Conservation (phyloP, 2,113 vertebrate genomes). For the Regulus satrapa region DNA sequence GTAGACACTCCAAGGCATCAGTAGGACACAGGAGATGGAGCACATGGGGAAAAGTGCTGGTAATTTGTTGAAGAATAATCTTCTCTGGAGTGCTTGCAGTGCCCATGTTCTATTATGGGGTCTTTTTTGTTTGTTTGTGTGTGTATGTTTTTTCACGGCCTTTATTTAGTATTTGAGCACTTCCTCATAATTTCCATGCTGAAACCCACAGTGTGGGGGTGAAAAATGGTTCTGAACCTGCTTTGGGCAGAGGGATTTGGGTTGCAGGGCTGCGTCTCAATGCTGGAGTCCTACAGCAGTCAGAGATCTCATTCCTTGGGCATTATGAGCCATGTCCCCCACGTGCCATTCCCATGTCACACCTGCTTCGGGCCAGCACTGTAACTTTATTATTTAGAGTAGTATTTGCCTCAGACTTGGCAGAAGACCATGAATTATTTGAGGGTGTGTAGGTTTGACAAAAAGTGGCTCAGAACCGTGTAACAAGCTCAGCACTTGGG, state of each 20-base stretch:
- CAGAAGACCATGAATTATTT: neutral
- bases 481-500: neutral
- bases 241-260: neutral
- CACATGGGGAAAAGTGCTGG: neutral
- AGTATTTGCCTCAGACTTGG: neutral
- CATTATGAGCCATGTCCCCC: rapidly evolving
- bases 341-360: neutral
- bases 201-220: rapidly evolving
- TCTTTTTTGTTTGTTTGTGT: neutral
- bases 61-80: neutral
- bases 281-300: neutral
- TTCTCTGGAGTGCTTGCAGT: neutral
- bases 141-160: neutral
- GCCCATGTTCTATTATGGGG: rapidly evolving
- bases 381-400: neutral
- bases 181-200: neutral
- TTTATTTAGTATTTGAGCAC: neutral
- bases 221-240: neutral
- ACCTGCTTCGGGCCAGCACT: neutral
- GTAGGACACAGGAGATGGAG: neutral
- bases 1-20: neutral
- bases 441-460: neutral
- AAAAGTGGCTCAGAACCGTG: neutral
- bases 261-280: neutral
- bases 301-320: neutral